These are phyloP conservation scores for Diprion similis DNA, from an alignment of 1,140 invertebrate genomes.

Conservation along the genomic window DNA sequence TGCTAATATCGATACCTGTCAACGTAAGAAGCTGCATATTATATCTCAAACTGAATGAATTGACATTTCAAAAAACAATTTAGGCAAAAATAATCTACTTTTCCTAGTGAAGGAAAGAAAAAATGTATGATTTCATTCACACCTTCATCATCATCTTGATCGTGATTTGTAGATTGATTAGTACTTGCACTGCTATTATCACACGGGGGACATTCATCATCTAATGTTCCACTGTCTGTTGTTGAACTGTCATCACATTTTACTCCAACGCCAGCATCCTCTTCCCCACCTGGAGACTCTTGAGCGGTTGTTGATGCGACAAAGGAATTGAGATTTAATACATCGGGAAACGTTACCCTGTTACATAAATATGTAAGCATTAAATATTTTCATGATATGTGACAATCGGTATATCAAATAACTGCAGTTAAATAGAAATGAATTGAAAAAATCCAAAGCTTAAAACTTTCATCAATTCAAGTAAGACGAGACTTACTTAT, in stretches of 20 bases:
- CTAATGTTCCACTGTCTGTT: slow-evolving; percentile 74
- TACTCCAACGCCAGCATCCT: slow-evolving; percentile 52
- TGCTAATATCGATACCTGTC: slow-evolving; percentile 69
- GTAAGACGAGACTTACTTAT: slow-evolving; percentile 70
- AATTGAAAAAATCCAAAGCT: slow-evolving; percentile 10
- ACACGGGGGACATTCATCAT: slow-evolving; percentile 67
- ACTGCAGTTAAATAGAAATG: slow-evolving; percentile 16
- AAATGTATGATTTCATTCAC: not conserved
- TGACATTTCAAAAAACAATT: slow-evolving; percentile 7
- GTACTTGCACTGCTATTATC: slow-evolving; percentile 49
- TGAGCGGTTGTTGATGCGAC: slow-evolving; percentile 57
- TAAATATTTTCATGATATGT: not conserved
- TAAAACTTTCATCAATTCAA: slow-evolving; percentile 14
- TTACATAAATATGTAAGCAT: slow-evolving; percentile 37
- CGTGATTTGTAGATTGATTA: slow-evolving; percentile 47
- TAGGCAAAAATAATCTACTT: slow-evolving; percentile 17
- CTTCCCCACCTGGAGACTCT: slow-evolving; percentile 55
- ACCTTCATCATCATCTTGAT: slow-evolving; percentile 61
- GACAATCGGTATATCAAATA: slow-evolving; percentile 1
- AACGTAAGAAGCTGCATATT: slow-evolving; percentile 22
- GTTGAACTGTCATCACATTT: slow-evolving; percentile 73
- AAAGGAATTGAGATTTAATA: slow-evolving; percentile 83
- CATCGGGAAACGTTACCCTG: slow-evolving; percentile 86
- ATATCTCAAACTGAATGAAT: not conserved
- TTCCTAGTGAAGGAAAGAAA: not conserved